Base-by-base conservation (phyloP, 1,140 invertebrate genomes). In the Zaprionus lachaisei region DNA sequence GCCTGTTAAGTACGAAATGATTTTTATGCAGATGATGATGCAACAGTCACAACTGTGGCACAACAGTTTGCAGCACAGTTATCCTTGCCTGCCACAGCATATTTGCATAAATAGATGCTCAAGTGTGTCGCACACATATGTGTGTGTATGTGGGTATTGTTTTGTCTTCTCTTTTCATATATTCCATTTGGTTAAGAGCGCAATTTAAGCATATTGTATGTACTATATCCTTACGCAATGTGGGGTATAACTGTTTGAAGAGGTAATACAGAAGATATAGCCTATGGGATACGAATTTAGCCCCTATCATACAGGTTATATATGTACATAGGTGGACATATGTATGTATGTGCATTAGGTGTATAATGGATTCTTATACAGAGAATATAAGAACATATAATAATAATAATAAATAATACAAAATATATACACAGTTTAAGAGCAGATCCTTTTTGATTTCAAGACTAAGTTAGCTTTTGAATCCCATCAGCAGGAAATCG, bases 1-100 rank as follows among this genome's bases (percentile, higher is more conserved):
- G 73, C 51, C 68, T 76, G 73, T 66, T 76, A 76, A 76, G 55
- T 72, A 62, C 73, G 47, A 76, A 72, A 76, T 76, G 73, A 72
- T 65, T 72, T 76, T 66, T 65, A 65, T 58, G 49, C 31, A 26
- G 9, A 69, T 55, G 37, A 55, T 55, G 34, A 28, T 57, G 63
- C 70, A 58, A 31, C 41, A 71, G 12, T 34, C 28, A 9, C 31
- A 34, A 34, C 31, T 58, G 61, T 54, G 67, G n/a, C 47, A 37
- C 34, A 37, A n/a, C 60, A 58, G 49, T 66, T 55, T 37, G 14
- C 31, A 54, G 41, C 54, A 34, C 63, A 58, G 31, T 57, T 70
- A 63, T 56, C 51, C 72, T 51, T 37, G 41, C n/a, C 7, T 9
- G 47, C 15, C 5, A 26, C 54, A 47, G 31, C 41, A 49, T 47